Evolutionary conservation across 2,113 vertebrate genomes (phyloP), one percentile per base, ranked within the genome.

Genomic region (Menura novaehollandiae): DNA sequence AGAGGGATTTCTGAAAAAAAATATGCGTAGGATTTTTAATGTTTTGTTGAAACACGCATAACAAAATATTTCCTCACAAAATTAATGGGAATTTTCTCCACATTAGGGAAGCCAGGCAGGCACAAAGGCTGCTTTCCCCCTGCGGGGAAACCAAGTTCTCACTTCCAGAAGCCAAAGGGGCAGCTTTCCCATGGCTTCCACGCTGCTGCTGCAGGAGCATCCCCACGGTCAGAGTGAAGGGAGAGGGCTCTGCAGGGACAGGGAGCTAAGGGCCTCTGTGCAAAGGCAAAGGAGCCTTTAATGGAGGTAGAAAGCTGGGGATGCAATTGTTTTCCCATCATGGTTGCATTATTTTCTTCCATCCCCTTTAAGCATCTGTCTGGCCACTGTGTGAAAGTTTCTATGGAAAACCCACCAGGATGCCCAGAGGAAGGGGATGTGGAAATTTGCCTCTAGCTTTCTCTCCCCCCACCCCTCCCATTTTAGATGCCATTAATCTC

Each of bases 401-500:
- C 93, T 95, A 92, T 92, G 91, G 94, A 96, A 95, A 95, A 96
- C 84, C 32, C 87, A 95, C 95, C 95, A 91, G 91, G 89, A 89
- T 91, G 80, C 85, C 94, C 86, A 95, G 76, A 94, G 95, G 96
- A 96, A 96, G 88, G 93, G 92, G 91, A 96, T 93, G 91, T 83
- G 92, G 95, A 94, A 91, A 96, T 91, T 83, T 83, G 90, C 94
- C 39, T 84, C 78, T 67, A 69, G 88, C 46, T 90, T 88, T 94
- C 63, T 80, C 43, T 75, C 4, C 77, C n/a, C 32, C 24, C 18
- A 22, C 66, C 69, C 82, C 82, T 53, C 74, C 89, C 63, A 62
- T 88, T 94, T 93, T 77, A 80, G 59, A 82, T 94, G 81, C 33
- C 62, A 85, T 95, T 93, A 94, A 91, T 75, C 62, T 93, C 95